These are phyloP conservation scores for Trachelipus rathkii DNA, from an alignment of 1,140 invertebrate genomes.

Conservation along the genomic window DNA sequence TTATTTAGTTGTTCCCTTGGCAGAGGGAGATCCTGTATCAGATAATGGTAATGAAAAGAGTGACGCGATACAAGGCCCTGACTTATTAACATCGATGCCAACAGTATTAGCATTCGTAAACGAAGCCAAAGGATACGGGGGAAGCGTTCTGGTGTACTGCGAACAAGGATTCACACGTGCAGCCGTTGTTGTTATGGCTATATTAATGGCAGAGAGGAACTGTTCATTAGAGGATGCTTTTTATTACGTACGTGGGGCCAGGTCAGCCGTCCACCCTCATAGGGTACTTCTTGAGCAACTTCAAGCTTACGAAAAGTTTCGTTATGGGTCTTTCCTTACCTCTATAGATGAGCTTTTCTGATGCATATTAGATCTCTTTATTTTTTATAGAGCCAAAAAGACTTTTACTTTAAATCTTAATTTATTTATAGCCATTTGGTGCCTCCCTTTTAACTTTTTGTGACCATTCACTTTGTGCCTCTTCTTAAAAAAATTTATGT, in stretches of 20 bases:
- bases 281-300: slow-evolving; percentile 45
- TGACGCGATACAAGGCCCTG: slow-evolving; percentile 23
- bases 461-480: no score
- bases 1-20: slow-evolving; percentile 46
- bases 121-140: slow-evolving; percentile 43
- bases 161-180: slow-evolving; percentile 49
- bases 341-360: slow-evolving; percentile 47
- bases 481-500: no score
- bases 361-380: slow-evolving; percentile 11
- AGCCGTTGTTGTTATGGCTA: slow-evolving; percentile 47
- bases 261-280: slow-evolving; percentile 48
- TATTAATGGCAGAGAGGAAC: slow-evolving; percentile 46
- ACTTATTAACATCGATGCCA: slow-evolving; percentile 38
- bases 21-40: slow-evolving; percentile 36
- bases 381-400: background rate
- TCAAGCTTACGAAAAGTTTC: slow-evolving; percentile 45
- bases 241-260: slow-evolving; percentile 48
- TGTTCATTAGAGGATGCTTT: slow-evolving; percentile 50
- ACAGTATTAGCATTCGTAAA: slow-evolving; percentile 44
- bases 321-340: slow-evolving; percentile 48
- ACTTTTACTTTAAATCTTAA: background rate
- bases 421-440: background rate
- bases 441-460: background rate
- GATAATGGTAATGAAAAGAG: background rate
- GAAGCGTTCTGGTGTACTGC: slow-evolving; percentile 47